Conservation (phyloP, 2,888 invertebrate species). For the Cryptophagus acutangulus region DNA sequence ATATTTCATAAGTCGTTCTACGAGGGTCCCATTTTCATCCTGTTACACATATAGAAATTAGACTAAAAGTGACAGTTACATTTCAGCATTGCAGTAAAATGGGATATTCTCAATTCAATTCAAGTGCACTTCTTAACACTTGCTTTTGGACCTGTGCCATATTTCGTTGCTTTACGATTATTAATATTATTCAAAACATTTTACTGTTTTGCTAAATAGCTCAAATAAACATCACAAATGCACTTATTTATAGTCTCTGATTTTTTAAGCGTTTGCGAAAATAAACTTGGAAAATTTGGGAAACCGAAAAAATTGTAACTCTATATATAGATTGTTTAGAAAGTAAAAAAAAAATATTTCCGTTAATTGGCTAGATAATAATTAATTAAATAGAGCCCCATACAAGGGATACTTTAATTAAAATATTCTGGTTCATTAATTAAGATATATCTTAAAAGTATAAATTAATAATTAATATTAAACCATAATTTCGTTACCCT, state of each 20-base stretch:
- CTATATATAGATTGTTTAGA: background rate
- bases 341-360: background rate
- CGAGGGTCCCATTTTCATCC: slow-evolving; percentile 81
- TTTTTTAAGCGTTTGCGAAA: background rate
- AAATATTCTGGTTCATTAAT: too few species aligned
- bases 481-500: too few species aligned
- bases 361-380: too few species aligned
- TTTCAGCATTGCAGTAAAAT: background rate
- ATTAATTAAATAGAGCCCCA: too few species aligned
- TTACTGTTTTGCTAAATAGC: too few species aligned
- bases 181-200: slow-evolving; percentile 6
- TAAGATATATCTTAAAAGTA: too few species aligned
- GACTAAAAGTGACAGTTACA: background rate
- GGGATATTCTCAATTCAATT: slow-evolving; percentile 1
- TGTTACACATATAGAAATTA: slow-evolving; percentile 49
- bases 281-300: slow-evolving; percentile 11
- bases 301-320: background rate
- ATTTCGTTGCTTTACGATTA: slow-evolving; percentile 11
- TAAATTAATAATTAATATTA: too few species aligned
- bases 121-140: background rate
- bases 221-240: too few species aligned
- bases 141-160: slow-evolving; percentile 1
- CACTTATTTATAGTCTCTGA: too few species aligned
- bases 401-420: too few species aligned
- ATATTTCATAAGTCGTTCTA: slow-evolving; percentile 83